Base-by-base conservation (phyloP, 2,888 invertebrate species). In the Leptogaster cylindrica region DNA sequence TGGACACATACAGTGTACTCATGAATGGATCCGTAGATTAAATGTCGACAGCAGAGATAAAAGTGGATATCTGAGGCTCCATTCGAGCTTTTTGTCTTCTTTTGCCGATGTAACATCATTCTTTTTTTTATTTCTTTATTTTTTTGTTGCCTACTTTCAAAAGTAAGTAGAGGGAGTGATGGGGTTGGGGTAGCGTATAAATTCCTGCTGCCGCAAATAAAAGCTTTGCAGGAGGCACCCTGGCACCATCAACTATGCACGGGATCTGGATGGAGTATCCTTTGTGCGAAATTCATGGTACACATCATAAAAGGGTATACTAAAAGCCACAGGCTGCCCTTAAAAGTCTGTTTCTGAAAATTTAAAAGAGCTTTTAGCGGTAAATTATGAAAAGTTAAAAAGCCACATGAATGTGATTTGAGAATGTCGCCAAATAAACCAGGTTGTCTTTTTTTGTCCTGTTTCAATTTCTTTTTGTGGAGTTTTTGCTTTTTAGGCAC, bases 311-410 rank as follows among this genome's bases (percentile, higher is more conserved):
- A 51, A 68, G 39, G 18, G 66, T 66, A 66, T 68, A 33, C 58
- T 48, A 46, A 58, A 58, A 44, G 48, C 25, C 44, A 46, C 36
- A 33, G 31, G 52, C 36, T 67, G 51, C 66, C 70, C 68, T 67
- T 71, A 68, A 71, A 73, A 71, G 71, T 73, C 73, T 74, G 73
- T 73, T 77, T 77, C 77, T 74, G 74, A 76, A 78, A 76, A 76
- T 79, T 79, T 78, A 77, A 79, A 79, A 78, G 78, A 77, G 80
- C 80, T 80, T 80, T 80, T 79, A 80, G 80, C 77, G 80, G 80
- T 79, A 78, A 78, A 79, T 79, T 80, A 79, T 80, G 79, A 79
- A 80, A 80, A 80, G 79, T 79, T 80, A 79, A 80, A 80, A 80
- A 78, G 77, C 80, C 80, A 79, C 80, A 80, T 79, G 79, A 79